These are phyloP conservation scores for Scomberomorus guttatus DNA, from an alignment of 2,797 vertebrate genomes.

Conservation along the genomic window DNA sequence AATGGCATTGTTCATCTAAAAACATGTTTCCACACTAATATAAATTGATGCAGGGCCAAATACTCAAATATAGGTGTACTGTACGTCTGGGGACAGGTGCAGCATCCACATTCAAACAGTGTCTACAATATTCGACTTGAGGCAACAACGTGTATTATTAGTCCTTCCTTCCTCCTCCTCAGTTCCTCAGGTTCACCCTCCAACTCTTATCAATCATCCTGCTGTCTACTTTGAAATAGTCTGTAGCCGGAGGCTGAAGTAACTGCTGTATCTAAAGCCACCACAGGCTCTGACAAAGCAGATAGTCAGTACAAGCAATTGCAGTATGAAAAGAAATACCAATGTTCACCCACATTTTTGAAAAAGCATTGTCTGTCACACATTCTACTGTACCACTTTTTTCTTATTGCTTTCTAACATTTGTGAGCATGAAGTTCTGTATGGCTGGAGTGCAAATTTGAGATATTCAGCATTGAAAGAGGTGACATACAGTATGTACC, in stretches of 20 bases:
- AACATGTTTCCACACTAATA: conserved; percentile 13
- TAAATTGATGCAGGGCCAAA: not conserved
- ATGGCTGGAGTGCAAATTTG: not conserved
- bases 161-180: conserved; percentile 43
- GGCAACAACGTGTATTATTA: conserved; percentile 34
- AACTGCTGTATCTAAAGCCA: conserved; percentile 35
- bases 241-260: conserved; percentile 47
- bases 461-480: not conserved
- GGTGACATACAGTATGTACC: not conserved
- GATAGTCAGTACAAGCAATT: conserved; percentile 14
- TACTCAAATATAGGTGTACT: not conserved
- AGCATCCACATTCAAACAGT: conserved; percentile 38
- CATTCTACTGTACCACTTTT: conserved; percentile 3
- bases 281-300: conserved; percentile 38
- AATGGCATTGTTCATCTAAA: conserved; percentile 4
- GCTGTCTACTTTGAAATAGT: conserved; percentile 48
- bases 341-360: not conserved
- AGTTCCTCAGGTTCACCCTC: conserved; percentile 47
- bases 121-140: conserved; percentile 14
- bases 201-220: conserved; percentile 58
- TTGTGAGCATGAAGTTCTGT: not conserved
- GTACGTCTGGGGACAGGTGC: conserved; percentile 20
- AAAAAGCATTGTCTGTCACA: not conserved
- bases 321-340: conserved; percentile 4
- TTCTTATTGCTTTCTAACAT: conserved; percentile 25